phyloP scores from a whole-genome alignment of 2,888 invertebrate genomes.

The Chrysolina haemoptera region DNA sequence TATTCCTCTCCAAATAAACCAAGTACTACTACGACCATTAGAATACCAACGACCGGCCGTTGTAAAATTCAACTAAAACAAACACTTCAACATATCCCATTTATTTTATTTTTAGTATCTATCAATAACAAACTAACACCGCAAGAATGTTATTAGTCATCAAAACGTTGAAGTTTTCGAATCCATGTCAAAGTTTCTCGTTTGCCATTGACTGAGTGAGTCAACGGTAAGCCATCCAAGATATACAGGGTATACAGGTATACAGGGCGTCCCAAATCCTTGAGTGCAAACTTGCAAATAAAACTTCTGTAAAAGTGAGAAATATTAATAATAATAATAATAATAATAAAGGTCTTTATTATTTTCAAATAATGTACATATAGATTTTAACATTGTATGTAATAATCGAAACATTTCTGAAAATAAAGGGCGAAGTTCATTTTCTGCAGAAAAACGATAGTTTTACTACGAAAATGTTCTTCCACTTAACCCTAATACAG shows the following conservation, averaged over 20 bases:
- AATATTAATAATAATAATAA: too few relatives aligned
- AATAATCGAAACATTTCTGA: too few relatives aligned
- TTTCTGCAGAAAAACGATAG: too few relatives aligned
- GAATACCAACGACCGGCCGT: conserved; percentile 19
- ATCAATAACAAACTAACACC: conserved; percentile 30
- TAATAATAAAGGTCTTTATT: too few relatives aligned
- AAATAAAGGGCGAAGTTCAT: too few relatives aligned
- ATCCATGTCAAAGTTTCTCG: conserved; percentile 1
- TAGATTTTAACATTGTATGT: too few relatives aligned
- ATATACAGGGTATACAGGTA: too few relatives aligned
- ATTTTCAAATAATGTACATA: too few relatives aligned
- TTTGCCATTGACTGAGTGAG: conserved; percentile 3
- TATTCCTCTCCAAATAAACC: background rate
- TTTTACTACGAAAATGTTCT: too few relatives aligned
- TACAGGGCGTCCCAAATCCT: background rate
- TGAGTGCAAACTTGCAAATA: too few relatives aligned
- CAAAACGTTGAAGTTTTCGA: background rate
- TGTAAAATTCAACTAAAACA: conserved; percentile 28
- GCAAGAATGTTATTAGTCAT: conserved; percentile 19
- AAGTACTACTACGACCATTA: conserved; percentile 23
- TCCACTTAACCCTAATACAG: too few relatives aligned
- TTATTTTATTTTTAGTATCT: conserved; percentile 30
- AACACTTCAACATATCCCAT: conserved; percentile 29
- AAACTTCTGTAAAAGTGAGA: too few relatives aligned
- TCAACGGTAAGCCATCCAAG: background rate